phyloP scores from a whole-genome alignment of 2,888 invertebrate species.

The Eledone cirrhosa region DNA sequence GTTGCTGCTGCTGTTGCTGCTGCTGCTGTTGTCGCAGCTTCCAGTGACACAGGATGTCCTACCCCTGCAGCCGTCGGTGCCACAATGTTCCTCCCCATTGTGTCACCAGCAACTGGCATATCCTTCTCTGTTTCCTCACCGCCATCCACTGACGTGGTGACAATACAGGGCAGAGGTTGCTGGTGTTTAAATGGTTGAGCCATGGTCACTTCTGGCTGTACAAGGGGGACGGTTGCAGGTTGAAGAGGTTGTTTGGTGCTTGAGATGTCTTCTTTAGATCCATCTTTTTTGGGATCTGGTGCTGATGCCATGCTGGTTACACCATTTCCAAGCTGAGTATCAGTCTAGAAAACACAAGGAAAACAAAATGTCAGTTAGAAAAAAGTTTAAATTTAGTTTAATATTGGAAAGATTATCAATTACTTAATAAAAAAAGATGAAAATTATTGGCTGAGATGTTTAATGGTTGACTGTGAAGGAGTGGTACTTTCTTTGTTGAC shows the following conservation, averaged over 20 bases:
- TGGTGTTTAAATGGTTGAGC: slow-evolving; percentile 36
- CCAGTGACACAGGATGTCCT: slow-evolving; percentile 29
- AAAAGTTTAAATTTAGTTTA: no score
- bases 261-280: slow-evolving; percentile 47
- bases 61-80: slow-evolving; percentile 30
- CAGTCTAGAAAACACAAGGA: slow-evolving; percentile 39
- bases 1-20: no score
- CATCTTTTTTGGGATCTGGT: slow-evolving; percentile 41
- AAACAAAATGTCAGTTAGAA: background rate
- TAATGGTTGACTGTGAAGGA: no score
- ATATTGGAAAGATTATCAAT: no score
- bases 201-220: slow-evolving; percentile 53
- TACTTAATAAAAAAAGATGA: no score
- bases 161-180: slow-evolving; percentile 34
- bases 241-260: slow-evolving; percentile 44
- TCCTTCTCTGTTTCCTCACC: slow-evolving; percentile 26
- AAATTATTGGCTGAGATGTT: no score
- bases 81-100: slow-evolving; percentile 30
- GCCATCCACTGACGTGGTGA: slow-evolving; percentile 29
- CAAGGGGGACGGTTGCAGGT: slow-evolving; percentile 48
- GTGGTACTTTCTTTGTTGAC: no score
- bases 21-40: background rate
- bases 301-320: slow-evolving; percentile 44
- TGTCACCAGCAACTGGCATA: slow-evolving; percentile 31
- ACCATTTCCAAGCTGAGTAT: slow-evolving; percentile 41